phyloP scores from a whole-genome alignment of 2,888 invertebrate species.

The Saturnia japonica region DNA sequence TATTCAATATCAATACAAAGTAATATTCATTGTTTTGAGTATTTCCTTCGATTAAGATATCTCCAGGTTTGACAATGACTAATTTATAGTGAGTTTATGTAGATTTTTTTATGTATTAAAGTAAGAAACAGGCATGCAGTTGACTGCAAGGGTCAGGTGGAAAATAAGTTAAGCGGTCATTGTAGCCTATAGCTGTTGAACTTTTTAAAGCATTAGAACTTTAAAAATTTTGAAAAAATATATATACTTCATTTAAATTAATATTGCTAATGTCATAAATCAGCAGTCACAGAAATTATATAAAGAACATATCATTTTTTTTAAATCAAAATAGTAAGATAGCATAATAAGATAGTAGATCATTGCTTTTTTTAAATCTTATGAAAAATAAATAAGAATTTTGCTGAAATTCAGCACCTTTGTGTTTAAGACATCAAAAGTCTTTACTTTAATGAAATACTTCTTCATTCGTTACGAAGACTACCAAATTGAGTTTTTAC shows the following conservation, averaged over 20 bases:
- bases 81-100: background rate
- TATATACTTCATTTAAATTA: no score
- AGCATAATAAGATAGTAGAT: background rate
- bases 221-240: no score
- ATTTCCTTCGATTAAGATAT: background rate
- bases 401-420: background rate
- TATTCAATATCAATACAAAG: slow-evolving; percentile 47
- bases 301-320: background rate
- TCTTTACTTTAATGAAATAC: background rate
- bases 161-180: no score
- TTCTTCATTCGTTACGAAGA: slow-evolving; percentile 34
- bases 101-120: background rate
- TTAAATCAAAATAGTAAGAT: no score
- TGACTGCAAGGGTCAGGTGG: background rate
- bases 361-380: background rate
- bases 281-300: background rate
- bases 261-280: background rate
- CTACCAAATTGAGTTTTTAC: slow-evolving; percentile 68
- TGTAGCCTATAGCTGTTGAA: no score
- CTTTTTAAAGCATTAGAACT: no score
- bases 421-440: background rate
- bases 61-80: background rate
- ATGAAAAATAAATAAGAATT: background rate
- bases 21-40: background rate
- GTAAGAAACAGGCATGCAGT: background rate